phyloP scores from a whole-genome alignment of 1,140 invertebrate genomes.

The Drosophila trapezifrons region DNA sequence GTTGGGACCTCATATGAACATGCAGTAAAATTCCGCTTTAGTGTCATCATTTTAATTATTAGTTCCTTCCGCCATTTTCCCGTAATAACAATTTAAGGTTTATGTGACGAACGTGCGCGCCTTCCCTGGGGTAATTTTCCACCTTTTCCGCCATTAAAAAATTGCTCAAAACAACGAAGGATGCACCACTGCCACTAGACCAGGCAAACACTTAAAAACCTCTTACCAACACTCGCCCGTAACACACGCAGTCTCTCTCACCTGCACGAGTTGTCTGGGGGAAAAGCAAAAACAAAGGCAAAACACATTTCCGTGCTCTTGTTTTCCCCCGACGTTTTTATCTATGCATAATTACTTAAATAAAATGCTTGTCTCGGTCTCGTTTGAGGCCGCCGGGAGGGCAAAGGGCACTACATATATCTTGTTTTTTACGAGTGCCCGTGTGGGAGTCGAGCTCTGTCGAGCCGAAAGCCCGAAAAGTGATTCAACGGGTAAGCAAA shows the following conservation, averaged over 20 bases:
- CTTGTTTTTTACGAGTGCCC: slow-evolving; percentile 1
- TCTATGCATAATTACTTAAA: slow-evolving; percentile 72
- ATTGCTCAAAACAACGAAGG: slow-evolving; percentile 13
- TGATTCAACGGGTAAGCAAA: slow-evolving; percentile 11
- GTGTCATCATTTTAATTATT: slow-evolving; percentile 4
- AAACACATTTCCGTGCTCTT: slow-evolving; percentile 21
- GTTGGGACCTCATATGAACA: background rate
- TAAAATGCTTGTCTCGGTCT: slow-evolving; percentile 53
- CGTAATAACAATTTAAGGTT: slow-evolving; percentile 1
- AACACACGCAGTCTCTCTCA: background rate
- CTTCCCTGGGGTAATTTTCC: background rate
- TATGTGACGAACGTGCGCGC: background rate
- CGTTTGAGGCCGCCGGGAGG: slow-evolving; percentile 16
- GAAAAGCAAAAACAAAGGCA: slow-evolving; percentile 32
- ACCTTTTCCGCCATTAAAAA: background rate
- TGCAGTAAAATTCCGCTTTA: no score
- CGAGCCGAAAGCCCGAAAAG: slow-evolving; percentile 30
- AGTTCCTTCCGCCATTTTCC: background rate
- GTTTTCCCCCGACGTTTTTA: slow-evolving; percentile 30
- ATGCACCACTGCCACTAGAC: slow-evolving; percentile 8
- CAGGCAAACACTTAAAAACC: slow-evolving; percentile 40
- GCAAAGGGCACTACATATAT: slow-evolving; percentile 25
- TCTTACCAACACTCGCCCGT: slow-evolving; percentile 23
- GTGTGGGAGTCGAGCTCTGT: slow-evolving; percentile 24
- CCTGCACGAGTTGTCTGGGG: slow-evolving; percentile 11